Percentiles rank a stretch among this genome's conserved stretches.
phyloP scores from a whole-genome alignment of 2,888 invertebrate species.

The Agrochola circellaris region DNA sequence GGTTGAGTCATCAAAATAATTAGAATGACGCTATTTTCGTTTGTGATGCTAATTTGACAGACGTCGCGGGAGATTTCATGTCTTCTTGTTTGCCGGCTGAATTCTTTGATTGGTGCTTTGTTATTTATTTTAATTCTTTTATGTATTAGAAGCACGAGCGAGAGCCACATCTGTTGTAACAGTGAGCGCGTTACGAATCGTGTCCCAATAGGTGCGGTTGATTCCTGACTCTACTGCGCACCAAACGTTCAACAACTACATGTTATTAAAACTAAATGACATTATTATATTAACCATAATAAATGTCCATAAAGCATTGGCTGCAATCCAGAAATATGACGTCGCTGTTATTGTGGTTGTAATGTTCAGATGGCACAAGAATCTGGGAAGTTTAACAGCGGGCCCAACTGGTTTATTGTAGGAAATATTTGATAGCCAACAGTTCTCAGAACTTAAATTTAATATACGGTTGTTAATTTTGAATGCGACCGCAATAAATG shows the following conservation, averaged over 20 bases:
- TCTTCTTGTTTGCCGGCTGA: slow-evolving; percentile 83
- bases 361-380: slow-evolving; percentile 75
- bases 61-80: slow-evolving; percentile 90
- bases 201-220: slow-evolving; percentile 58
- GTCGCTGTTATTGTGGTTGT: slow-evolving; percentile 77
- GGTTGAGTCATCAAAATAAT: slow-evolving; percentile 91
- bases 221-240: slow-evolving; percentile 48
- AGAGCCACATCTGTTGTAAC: slow-evolving; percentile 69
- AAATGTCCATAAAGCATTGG: slow-evolving; percentile 85
- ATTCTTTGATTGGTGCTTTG: slow-evolving; percentile 87
- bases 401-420: slow-evolving; percentile 83
- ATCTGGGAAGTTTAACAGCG: slow-evolving; percentile 82
- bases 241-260: slow-evolving; percentile 58
- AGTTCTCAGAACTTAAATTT: slow-evolving; percentile 86
- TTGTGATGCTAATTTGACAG: slow-evolving; percentile 91
- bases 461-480: slow-evolving; percentile 86
- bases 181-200: slow-evolving; percentile 60
- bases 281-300: slow-evolving; percentile 75
- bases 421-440: slow-evolving; percentile 88
- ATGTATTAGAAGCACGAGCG: slow-evolving; percentile 68
- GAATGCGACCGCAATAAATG: slow-evolving; percentile 87
- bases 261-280: slow-evolving; percentile 74
- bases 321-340: slow-evolving; percentile 82
- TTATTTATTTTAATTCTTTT: slow-evolving; percentile 76
- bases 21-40: slow-evolving; percentile 91